A percentile compares a stretch with the other conserved stretches of the same genome.
phyloP scores from a whole-genome alignment of 2,888 invertebrate species.

The Lepetodrilus schrolli region DNA sequence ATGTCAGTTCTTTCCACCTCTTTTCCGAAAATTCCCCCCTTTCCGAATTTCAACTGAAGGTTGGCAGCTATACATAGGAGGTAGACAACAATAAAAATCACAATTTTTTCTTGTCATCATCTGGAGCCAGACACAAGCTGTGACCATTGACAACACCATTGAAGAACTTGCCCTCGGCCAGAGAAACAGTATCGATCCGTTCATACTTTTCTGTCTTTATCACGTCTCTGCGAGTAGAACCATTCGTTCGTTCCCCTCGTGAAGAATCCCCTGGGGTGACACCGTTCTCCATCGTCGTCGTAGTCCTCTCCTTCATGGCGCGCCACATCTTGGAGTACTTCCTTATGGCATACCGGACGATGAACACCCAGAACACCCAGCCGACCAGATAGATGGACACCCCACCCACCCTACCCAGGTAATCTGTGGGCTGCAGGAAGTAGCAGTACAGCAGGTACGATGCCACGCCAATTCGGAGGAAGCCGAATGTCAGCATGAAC shows the following conservation, averaged over 20 bases:
- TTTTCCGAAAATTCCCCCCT: too few species aligned
- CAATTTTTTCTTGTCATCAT: not conserved
- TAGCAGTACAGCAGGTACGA: slow-evolving; percentile 64
- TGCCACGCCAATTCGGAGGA: slow-evolving; percentile 67
- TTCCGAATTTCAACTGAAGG: too few species aligned
- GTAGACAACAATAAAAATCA: not conserved
- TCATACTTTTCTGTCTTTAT: slow-evolving; percentile 20
- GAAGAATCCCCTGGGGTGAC: not conserved
- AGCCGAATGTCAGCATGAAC: slow-evolving; percentile 70
- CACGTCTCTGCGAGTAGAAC: slow-evolving; percentile 32
- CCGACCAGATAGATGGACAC: slow-evolving; percentile 68
- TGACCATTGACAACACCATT: not conserved
- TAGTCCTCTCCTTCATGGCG: not conserved
- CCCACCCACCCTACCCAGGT: slow-evolving; percentile 64
- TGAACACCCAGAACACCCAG: slow-evolving; percentile 70
- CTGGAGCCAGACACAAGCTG: not conserved
- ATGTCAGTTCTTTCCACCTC: too few species aligned
- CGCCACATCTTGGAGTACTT: slow-evolving; percentile 55
- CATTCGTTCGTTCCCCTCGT: not conserved
- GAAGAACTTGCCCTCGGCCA: not conserved
- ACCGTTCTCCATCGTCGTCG: not conserved
- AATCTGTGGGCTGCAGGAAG: slow-evolving; percentile 61
- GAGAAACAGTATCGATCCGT: not conserved
- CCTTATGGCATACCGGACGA: slow-evolving; percentile 65
- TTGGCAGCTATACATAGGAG: not conserved